Base-by-base conservation (phyloP, 2,797 vertebrate genomes). In the Chrosomus eos region DNA sequence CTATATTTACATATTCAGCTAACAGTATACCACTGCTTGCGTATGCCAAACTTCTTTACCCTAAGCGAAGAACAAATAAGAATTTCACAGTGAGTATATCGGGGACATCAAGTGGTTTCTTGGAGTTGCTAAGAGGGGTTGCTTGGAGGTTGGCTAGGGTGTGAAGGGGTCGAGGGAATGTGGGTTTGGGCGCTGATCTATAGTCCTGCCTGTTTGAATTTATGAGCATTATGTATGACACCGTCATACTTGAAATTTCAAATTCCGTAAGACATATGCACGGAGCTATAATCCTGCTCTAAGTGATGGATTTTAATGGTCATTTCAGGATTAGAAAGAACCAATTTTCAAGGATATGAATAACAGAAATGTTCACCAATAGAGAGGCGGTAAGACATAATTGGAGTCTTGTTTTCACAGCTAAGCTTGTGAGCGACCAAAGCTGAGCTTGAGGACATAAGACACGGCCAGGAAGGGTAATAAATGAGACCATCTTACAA, bases 261-360 rank as follows among this genome's bases (percentile, higher is more conserved):
- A 82, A 87, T 83, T 85, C 43, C 40, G 62, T 70, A 62, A 87
- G 81, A 88, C 85, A 81, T 87, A 85, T 81, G 73, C 72, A 83
- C 77, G 18, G 38, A 70, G 79, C 82, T 64, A 62, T 85, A 88
- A 87, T 88, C 82, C 82, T 80, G 80, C 89, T 88, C 77, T 85
- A 82, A 86, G 74, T 89, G 87, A 89, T 90, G 85, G 80, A 90
- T 91, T 87, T 85, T 90, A 88, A 90, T 88, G 85, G 85, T 83
- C 81, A 87, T 89, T 89, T 68, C 68, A 87, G 84, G 87, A 90
- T 90, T 91, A 89, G 86, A 88, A 89, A 64, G 28, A 85, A 88
- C 74, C 78, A 81, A 88, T 90, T 88, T 88, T 83, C 76, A 81
- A 38, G 53, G 75, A 88, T 87, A 80, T 89, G 89, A 88, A 90